Evolutionary conservation across 1,140 invertebrate genomes (phyloP).

Genomic region (Bacillus rossius): DNA sequence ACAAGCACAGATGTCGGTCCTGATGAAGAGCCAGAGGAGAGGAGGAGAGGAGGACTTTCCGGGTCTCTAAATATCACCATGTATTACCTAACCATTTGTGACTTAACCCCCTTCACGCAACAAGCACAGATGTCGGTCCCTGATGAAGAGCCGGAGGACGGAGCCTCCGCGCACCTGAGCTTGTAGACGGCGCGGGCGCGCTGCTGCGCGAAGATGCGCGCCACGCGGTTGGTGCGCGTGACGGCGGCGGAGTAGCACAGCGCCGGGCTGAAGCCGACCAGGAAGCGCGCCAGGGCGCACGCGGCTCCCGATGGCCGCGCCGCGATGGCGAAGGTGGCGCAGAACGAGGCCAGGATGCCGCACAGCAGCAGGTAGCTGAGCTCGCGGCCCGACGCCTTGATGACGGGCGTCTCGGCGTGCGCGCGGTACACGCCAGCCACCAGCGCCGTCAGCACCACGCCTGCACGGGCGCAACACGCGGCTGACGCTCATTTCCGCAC

Average conservation of each 20-base stretch:
- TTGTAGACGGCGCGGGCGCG: not conserved
- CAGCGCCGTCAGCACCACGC: slow-evolving; percentile 51
- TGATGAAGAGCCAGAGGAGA: too few species aligned
- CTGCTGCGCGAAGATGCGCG: slow-evolving; percentile 48
- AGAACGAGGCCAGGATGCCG: slow-evolving; percentile 49
- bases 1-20: too few species aligned
- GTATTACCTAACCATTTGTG: too few species aligned
- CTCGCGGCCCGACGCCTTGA: slow-evolving; percentile 54
- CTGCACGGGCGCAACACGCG: slow-evolving; percentile 22
- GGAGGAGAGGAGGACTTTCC: too few species aligned
- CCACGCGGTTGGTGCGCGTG: slow-evolving; percentile 54
- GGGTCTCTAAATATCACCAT: too few species aligned
- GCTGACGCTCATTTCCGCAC: too few species aligned
- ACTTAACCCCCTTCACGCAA: too few species aligned
- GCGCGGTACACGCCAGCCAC: slow-evolving; percentile 61
- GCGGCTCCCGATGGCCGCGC: slow-evolving; percentile 42
- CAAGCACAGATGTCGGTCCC: too few species aligned
- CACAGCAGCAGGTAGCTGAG: slow-evolving; percentile 42
- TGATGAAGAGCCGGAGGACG: too few species aligned
- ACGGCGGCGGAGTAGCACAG: slow-evolving; percentile 53
- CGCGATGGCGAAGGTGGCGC: slow-evolving; percentile 51
- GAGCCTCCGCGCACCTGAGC: too few species aligned
- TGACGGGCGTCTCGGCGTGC: slow-evolving; percentile 52
- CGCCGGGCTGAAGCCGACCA: slow-evolving; percentile 49
- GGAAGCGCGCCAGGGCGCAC: slow-evolving; percentile 50